Conservation (phyloP, 2,113 vertebrate genomes). For the Ceyx cyanopectus region DNA sequence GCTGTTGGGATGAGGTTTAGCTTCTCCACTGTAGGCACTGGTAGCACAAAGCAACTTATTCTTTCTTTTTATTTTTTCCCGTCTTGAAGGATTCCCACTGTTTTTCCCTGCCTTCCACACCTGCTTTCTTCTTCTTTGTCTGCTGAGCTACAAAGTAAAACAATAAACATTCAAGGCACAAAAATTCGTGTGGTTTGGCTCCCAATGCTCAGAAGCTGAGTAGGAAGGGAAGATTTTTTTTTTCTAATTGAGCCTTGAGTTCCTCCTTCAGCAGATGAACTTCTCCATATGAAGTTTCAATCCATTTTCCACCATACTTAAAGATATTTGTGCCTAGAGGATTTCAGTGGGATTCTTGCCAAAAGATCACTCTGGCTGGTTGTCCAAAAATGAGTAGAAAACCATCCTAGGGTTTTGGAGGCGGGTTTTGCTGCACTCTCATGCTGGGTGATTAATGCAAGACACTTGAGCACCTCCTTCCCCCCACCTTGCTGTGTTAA, state of each 20-base stretch:
- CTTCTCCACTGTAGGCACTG: neutral
- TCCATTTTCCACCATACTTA: neutral
- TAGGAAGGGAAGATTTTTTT: neutral
- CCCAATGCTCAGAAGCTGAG: neutral
- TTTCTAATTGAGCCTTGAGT: neutral
- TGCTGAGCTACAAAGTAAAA: conserved; percentile 47
- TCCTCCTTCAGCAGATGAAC: neutral
- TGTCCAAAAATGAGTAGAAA: neutral
- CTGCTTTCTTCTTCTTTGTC: conserved; percentile 56
- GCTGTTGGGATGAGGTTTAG: conserved; percentile 1
- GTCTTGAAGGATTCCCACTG: conserved; percentile 60
- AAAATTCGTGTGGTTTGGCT: conserved; percentile 8
- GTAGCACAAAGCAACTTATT: conserved; percentile 16
- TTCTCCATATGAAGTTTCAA: neutral
- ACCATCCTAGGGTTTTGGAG: neutral
- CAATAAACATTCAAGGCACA: conserved; percentile 50
- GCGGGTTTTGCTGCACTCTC: conserved; percentile 4
- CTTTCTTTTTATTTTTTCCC: conserved; percentile 54
- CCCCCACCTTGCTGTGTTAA: conserved; percentile 25
- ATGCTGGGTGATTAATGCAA: conserved; percentile 49
- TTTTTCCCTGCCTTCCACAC: conserved; percentile 65
- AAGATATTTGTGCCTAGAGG: neutral
- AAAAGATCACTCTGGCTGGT: neutral
- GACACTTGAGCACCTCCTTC: conserved; percentile 19
- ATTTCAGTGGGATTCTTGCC: neutral